phyloP scores from a whole-genome alignment of 2,797 vertebrate species.

The Toxotes lorentzi region DNA sequence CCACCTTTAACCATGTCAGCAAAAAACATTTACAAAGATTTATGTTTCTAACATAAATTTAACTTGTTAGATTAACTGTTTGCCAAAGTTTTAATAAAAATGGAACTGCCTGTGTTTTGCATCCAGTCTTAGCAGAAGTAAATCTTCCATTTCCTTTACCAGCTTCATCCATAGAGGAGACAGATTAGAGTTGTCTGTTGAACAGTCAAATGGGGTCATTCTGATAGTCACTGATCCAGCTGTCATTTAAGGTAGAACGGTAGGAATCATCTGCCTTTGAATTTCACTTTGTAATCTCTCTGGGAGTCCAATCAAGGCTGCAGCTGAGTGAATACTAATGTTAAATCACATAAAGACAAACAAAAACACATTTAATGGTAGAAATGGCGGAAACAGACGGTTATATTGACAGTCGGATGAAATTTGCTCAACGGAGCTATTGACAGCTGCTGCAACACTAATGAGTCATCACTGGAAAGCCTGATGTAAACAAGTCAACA shows the following conservation, averaged over 20 bases:
- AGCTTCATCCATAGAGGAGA: background rate
- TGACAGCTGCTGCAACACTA: constrained; percentile 25
- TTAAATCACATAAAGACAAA: constrained; percentile 7
- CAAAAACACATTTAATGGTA: constrained; percentile 22
- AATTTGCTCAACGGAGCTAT: constrained; percentile 15
- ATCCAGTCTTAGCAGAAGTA: background rate
- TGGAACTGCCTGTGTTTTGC: background rate
- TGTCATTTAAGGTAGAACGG: background rate
- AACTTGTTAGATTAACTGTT: background rate
- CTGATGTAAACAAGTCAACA: constrained; percentile 43
- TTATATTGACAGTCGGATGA: constrained; percentile 7
- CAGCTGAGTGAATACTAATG: background rate
- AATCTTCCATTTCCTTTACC: no score
- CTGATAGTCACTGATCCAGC: background rate
- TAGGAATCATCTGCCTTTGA: background rate
- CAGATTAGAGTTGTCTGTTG: background rate
- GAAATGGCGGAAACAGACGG: background rate
- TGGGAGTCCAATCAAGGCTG: background rate
- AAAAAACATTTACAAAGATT: background rate
- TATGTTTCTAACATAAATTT: background rate
- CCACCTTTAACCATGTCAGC: background rate
- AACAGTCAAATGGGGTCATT: background rate
- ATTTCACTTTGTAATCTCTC: background rate
- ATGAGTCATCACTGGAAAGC: constrained; percentile 40
- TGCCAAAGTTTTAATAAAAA: background rate